phyloP scores from a whole-genome alignment of 2,888 invertebrate genomes.

The Campoplex nolae region DNA sequence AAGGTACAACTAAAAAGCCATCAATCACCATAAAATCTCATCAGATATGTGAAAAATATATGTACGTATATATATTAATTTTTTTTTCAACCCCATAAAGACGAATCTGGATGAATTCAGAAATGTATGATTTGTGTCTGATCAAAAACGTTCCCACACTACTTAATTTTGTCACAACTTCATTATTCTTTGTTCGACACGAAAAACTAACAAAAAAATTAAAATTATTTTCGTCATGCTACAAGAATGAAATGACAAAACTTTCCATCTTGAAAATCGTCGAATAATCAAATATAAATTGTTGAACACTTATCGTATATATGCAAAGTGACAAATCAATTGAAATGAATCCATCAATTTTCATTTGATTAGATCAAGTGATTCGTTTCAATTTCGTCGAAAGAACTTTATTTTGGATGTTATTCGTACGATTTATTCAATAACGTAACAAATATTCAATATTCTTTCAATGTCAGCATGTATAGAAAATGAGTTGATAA shows the following conservation, averaged over 20 bases:
- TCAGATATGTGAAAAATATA: background rate
- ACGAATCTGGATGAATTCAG: background rate
- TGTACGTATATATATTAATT: no score
- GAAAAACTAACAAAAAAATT: background rate
- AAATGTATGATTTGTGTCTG: background rate
- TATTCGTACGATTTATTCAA: background rate
- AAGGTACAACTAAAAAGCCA: background rate
- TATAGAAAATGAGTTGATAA: background rate
- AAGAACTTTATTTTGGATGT: background rate
- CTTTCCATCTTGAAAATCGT: no score
- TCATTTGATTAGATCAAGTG: no score
- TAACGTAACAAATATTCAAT: background rate
- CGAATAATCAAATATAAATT: no score
- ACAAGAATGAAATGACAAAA: background rate
- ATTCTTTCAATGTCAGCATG: background rate
- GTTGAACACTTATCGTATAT: no score
- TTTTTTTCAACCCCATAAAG: background rate
- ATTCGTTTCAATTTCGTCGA: no score
- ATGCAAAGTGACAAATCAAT: no score
- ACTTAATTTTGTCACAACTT: background rate
- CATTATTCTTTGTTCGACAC: background rate
- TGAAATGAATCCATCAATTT: no score
- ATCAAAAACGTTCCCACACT: background rate
- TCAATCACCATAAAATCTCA: background rate
- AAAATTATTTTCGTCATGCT: no score